Percentiles rank a stretch among this genome's conserved stretches.
These are phyloP conservation scores for Chaetops frenatus DNA, from an alignment of 2,113 vertebrate species.

Conservation along the genomic window DNA sequence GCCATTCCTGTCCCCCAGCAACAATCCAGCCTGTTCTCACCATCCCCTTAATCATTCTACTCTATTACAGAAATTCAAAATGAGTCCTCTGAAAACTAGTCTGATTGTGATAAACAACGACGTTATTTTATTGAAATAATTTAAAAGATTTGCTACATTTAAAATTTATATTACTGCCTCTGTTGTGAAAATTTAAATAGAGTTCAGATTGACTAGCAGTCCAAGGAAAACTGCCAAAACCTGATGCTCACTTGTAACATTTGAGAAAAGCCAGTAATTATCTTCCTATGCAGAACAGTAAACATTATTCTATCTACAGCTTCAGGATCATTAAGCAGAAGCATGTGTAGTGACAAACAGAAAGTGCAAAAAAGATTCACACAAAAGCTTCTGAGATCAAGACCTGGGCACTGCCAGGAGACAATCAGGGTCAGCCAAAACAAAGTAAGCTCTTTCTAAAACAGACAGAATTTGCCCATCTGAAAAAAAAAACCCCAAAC, in stretches of 20 bases:
- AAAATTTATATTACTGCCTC: background rate
- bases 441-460: background rate
- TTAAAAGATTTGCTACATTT: background rate
- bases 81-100: background rate
- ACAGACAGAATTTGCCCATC: background rate
- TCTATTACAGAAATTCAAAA: background rate
- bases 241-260: background rate
- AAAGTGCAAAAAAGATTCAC: background rate
- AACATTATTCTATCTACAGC: background rate
- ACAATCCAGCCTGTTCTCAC: background rate
- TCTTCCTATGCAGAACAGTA: background rate
- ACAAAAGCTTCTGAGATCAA: background rate
- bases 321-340: slow-evolving; percentile 16
- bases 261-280: background rate
- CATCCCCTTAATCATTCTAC: background rate
- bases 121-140: background rate
- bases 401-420: background rate
- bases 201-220: background rate
- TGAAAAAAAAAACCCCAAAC: background rate
- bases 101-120: background rate
- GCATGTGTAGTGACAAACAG: background rate
- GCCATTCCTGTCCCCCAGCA: background rate
- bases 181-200: background rate
- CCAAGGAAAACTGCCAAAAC: slow-evolving; percentile 11
- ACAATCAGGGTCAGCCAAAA: background rate